phyloP scores from a whole-genome alignment of 1,140 invertebrate genomes.

The Patella vulgata region DNA sequence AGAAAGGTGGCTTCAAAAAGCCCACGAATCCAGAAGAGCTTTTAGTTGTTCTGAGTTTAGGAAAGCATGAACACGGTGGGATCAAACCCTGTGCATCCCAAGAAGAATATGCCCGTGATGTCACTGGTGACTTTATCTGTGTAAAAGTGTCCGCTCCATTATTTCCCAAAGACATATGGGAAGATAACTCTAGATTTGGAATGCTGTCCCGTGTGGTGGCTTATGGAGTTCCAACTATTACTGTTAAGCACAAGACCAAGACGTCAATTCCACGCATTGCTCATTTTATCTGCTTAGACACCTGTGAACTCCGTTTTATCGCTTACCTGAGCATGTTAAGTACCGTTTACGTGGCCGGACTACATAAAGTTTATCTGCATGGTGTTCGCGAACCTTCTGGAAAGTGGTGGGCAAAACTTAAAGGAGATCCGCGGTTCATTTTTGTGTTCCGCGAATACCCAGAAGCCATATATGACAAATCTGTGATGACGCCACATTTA shows the following conservation, averaged over 20 bases:
- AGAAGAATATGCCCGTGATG: constrained; percentile 24
- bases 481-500: constrained; percentile 27
- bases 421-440: constrained; percentile 22
- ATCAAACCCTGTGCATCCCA: constrained; percentile 30
- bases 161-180: constrained; percentile 32
- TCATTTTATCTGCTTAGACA: constrained; percentile 35
- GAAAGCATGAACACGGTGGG: constrained; percentile 23
- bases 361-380: constrained; percentile 37
- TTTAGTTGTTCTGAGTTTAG: constrained; percentile 20
- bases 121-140: constrained; percentile 27
- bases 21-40: constrained; percentile 30
- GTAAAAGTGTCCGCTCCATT: constrained; percentile 20
- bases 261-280: constrained; percentile 32
- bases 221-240: constrained; percentile 17
- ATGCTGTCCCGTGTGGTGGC: constrained; percentile 25
- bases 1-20: constrained; percentile 27
- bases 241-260: constrained; percentile 10
- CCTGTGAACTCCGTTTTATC: constrained; percentile 29
- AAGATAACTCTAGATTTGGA: constrained; percentile 18
- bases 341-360: constrained; percentile 33
- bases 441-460: constrained; percentile 40
- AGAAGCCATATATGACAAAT: constrained; percentile 21
- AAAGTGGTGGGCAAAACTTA: constrained; percentile 31
- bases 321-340: constrained; percentile 33
- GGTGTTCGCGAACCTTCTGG: constrained; percentile 34